Conservation (phyloP, 2,888 invertebrate genomes). For the Xestia xanthographa region DNA sequence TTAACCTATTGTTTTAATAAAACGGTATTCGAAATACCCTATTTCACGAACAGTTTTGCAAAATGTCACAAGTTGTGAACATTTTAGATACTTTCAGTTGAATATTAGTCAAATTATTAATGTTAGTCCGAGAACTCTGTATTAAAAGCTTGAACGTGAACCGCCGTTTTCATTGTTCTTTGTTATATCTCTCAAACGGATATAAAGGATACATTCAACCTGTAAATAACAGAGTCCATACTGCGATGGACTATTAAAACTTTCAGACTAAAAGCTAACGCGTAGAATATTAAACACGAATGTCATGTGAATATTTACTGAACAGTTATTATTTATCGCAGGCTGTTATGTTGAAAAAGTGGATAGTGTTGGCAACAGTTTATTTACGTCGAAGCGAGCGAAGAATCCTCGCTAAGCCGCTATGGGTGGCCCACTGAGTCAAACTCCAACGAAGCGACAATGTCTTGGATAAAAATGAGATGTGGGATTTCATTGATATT, state of each 20-base stretch:
- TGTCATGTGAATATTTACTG: slow-evolving; percentile 63
- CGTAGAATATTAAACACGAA: slow-evolving; percentile 60
- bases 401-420: slow-evolving; percentile 59
- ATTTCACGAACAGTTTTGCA: not conserved
- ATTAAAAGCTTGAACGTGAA: not conserved
- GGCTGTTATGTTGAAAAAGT: slow-evolving; percentile 64
- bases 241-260: slow-evolving; percentile 59
- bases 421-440: slow-evolving; percentile 46
- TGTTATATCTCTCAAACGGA: slow-evolving; percentile 18
- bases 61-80: not conserved
- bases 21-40: not conserved
- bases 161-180: not conserved
- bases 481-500: slow-evolving; percentile 39
- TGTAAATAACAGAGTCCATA: slow-evolving; percentile 44
- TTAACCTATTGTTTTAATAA: not conserved
- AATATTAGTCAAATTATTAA: not conserved
- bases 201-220: slow-evolving; percentile 21
- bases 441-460: slow-evolving; percentile 59
- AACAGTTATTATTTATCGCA: slow-evolving; percentile 63
- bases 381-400: slow-evolving; percentile 58
- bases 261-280: slow-evolving; percentile 51
- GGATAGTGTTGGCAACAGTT: slow-evolving; percentile 66
- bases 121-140: not conserved
- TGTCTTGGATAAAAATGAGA: slow-evolving; percentile 49
- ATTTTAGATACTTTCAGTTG: not conserved